Evolutionary conservation across 2,888 invertebrate species (phyloP).

Genomic region (Napeogenes inachia): DNA sequence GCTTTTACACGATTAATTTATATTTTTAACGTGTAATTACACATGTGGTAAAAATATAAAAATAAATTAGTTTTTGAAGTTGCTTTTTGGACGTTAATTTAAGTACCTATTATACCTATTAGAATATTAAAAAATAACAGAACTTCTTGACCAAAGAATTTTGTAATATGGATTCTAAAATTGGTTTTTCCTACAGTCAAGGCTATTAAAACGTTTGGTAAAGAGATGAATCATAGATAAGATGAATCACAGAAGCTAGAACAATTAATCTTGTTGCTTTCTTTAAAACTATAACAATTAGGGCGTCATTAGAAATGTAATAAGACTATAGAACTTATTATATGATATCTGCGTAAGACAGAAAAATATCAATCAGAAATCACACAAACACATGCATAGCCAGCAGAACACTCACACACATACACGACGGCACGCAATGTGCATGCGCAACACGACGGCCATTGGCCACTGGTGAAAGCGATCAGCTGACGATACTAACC

Average conservation of each 20-base stretch:
- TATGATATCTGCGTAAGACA: neutral
- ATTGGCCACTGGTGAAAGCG: conserved; percentile 31
- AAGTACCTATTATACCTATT: neutral
- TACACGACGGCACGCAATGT: conserved; percentile 12
- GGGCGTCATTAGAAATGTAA: neutral
- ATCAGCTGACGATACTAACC: conserved; percentile 31
- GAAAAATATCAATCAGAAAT: neutral
- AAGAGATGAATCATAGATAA: neutral
- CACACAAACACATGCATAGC: neutral
- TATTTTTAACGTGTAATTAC: no score
- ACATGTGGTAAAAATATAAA: no score
- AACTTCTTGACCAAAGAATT: neutral
- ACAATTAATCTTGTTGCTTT: conserved; percentile 7
- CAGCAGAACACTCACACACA: neutral
- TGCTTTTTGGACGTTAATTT: neutral
- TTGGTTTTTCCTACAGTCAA: neutral
- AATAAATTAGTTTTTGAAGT: neutral
- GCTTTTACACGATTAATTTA: no score
- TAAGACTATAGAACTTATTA: neutral
- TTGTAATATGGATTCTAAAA: neutral
- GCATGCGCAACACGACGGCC: conserved; percentile 27
- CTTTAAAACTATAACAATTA: neutral
- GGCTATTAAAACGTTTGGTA: neutral
- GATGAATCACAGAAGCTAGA: conserved; percentile 11
- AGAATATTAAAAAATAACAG: neutral